A percentile compares a stretch with the other conserved stretches of the same genome.
phyloP scores from a whole-genome alignment of 2,888 invertebrate species.

The Pyrocoelia pectoralis region DNA sequence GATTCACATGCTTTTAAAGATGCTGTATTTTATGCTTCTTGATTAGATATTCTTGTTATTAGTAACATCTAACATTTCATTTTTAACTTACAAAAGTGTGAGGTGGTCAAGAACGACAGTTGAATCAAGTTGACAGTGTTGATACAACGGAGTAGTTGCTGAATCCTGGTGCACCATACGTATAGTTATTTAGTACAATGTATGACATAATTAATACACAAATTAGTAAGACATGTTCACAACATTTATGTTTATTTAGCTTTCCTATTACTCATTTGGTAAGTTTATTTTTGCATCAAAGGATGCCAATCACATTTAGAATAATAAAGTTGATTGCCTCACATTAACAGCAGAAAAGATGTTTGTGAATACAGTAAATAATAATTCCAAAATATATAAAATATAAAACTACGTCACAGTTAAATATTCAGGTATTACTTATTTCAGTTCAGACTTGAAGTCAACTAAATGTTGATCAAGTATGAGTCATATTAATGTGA shows the following conservation, averaged over 20 bases:
- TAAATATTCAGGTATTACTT: no score
- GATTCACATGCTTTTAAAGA: conserved; percentile 38
- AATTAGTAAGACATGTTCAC: conserved; percentile 3
- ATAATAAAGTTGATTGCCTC: not conserved
- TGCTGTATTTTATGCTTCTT: conserved; percentile 37
- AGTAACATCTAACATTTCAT: not conserved
- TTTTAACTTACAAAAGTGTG: conserved; percentile 51
- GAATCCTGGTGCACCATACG: conserved; percentile 27
- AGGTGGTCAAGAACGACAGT: conserved; percentile 45
- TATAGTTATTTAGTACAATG: conserved; percentile 20
- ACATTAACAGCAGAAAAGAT: no score
- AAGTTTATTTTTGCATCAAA: not conserved
- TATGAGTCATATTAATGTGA: no score
- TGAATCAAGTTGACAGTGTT: conserved; percentile 30
- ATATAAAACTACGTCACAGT: no score
- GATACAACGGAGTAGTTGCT: conserved; percentile 30
- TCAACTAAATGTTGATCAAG: no score
- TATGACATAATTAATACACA: conserved; percentile 1
- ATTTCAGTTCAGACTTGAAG: no score
- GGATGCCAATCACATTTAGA: not conserved
- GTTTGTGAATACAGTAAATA: no score
- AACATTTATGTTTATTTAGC: not conserved
- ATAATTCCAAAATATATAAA: no score
- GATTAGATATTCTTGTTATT: conserved; percentile 20
- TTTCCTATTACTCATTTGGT: not conserved